These are phyloP conservation scores for Xiphydria camelus DNA, from an alignment of 2,888 invertebrate genomes.

Conservation along the genomic window DNA sequence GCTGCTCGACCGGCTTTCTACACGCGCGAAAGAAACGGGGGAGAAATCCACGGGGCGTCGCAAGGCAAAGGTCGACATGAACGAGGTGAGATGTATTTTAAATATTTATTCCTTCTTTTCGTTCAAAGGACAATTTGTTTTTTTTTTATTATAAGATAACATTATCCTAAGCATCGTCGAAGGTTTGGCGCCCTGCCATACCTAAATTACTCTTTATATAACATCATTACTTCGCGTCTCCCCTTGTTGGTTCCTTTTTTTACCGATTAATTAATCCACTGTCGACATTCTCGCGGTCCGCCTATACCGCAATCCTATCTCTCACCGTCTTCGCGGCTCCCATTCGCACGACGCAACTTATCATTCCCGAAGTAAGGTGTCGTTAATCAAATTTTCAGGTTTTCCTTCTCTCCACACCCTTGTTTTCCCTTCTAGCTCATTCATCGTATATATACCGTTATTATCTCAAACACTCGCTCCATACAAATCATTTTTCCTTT, in stretches of 20 bases:
- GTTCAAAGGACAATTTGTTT: constrained; percentile 56
- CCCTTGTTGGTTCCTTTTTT: too few species aligned
- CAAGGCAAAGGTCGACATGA: too few species aligned
- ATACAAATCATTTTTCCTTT: too few species aligned
- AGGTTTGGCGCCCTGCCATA: constrained; percentile 49
- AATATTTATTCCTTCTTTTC: constrained; percentile 57
- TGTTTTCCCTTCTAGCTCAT: constrained; percentile 1
- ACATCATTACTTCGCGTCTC: constrained; percentile 47
- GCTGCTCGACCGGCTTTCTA: too few species aligned
- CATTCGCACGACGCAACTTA: constrained; percentile 1
- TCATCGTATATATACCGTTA: constrained; percentile 14
- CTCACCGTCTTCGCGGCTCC: constrained; percentile 6
- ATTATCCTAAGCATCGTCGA: constrained; percentile 57
- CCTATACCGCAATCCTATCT: neutral
- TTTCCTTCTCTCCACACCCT: constrained; percentile 1
- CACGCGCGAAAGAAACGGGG: constrained; percentile 18
- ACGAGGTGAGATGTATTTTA: constrained; percentile 57
- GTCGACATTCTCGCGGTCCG: constrained; percentile 15
- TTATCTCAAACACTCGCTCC: too few species aligned
- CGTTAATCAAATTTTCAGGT: too few species aligned
- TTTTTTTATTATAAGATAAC: constrained; percentile 56
- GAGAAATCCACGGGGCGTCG: too few species aligned
- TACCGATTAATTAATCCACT: constrained; percentile 45
- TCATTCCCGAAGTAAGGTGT: too few species aligned
- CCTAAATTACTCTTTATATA: constrained; percentile 57